Conservation (phyloP, 2,888 invertebrate genomes). For the Digitonthophagus gazella region DNA sequence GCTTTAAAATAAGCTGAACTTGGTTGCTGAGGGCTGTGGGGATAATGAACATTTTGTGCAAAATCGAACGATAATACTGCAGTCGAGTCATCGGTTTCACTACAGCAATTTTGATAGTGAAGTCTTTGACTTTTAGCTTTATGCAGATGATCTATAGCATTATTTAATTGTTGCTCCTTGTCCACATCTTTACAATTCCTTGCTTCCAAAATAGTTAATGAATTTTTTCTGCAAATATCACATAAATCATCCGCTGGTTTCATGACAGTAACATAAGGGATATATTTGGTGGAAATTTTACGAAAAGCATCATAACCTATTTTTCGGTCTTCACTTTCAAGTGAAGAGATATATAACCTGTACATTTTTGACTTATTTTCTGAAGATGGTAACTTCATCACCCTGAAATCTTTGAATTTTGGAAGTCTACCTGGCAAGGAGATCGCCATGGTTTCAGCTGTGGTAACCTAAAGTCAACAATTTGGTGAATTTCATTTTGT, state of each 20-base stretch:
- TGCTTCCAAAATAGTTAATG: not conserved
- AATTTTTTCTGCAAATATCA: not conserved
- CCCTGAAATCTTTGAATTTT: conserved; percentile 5
- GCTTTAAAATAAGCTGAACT: conserved; percentile 9
- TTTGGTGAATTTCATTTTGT: conserved; percentile 2
- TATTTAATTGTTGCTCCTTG: not conserved
- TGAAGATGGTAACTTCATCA: conserved; percentile 4
- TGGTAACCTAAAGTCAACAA: not conserved
- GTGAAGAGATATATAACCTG: conserved; percentile 1
- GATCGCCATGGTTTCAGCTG: not conserved
- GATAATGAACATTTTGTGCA: conserved; percentile 1
- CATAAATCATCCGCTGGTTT: conserved; percentile 6
- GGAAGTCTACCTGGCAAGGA: not conserved
- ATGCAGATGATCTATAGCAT: not conserved
- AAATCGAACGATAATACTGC: conserved; percentile 12
- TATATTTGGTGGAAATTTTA: not conserved
- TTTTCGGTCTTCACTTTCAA: not conserved
- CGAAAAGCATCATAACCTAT: not conserved
- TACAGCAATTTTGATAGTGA: conserved; percentile 8
- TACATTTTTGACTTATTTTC: not conserved
- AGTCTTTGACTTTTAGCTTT: conserved; percentile 5
- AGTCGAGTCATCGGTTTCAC: not conserved
- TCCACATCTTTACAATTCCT: not conserved
- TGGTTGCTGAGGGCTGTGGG: conserved; percentile 4
- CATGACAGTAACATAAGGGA: conserved; percentile 3